phyloP scores from a whole-genome alignment of 1,140 invertebrate species.

The Augochlora pura region DNA sequence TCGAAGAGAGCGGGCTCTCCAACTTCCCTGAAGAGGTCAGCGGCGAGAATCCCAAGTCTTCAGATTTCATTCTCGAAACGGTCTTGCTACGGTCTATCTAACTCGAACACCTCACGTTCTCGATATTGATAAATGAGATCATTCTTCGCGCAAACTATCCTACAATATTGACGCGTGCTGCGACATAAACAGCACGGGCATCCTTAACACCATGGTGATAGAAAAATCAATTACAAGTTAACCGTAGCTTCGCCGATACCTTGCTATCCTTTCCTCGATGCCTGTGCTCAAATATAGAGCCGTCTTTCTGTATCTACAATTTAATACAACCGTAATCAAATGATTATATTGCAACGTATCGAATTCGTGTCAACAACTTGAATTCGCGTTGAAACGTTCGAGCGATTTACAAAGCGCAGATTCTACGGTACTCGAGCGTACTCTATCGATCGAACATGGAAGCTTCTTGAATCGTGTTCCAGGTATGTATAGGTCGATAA shows the following conservation, averaged over 20 bases:
- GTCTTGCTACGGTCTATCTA: background rate
- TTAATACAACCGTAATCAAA: no score
- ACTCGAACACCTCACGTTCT: no score
- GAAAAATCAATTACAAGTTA: constrained; percentile 10
- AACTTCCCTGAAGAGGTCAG: background rate
- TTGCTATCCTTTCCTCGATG: background rate
- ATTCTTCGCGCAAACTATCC: background rate
- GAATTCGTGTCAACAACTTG: background rate
- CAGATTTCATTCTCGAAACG: constrained; percentile 39
- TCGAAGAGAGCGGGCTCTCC: constrained; percentile 45
- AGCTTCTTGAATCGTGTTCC: background rate
- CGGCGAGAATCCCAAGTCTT: background rate
- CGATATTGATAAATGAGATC: no score
- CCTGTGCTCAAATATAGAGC: background rate
- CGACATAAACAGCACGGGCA: background rate
- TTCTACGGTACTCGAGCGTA: background rate
- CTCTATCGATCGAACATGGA: background rate
- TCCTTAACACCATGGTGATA: constrained; percentile 28
- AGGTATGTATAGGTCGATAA: background rate
- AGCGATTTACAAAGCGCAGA: background rate
- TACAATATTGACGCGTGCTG: background rate
- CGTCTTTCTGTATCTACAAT: background rate
- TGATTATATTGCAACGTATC: background rate
- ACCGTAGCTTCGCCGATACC: background rate
- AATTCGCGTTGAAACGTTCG: background rate